Evolutionary conservation across 2,888 invertebrate genomes (phyloP).

Genomic region (Ormyrus pomaceus): DNA sequence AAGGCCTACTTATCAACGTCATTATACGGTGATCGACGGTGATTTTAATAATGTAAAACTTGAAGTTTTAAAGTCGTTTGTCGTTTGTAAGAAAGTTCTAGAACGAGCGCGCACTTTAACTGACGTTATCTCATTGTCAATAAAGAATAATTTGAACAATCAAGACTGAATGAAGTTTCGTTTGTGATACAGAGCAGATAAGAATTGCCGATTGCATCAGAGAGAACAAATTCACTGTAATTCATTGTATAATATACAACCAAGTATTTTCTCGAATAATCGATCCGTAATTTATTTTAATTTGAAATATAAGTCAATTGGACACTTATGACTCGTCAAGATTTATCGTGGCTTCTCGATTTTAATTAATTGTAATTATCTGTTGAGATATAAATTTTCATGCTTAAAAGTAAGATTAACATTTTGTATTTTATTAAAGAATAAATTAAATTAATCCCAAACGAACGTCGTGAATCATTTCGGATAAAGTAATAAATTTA

Average conservation of each 20-base stretch:
- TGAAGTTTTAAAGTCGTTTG: constrained; percentile 26
- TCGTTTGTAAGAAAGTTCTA: constrained; percentile 3
- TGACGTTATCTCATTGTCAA: constrained; percentile 25
- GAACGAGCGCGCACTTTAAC: neutral
- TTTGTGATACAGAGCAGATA: constrained; percentile 18
- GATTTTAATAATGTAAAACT: constrained; percentile 27
- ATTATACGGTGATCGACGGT: constrained; percentile 29
- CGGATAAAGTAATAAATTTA: constrained; percentile 15
- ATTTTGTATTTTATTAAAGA: constrained; percentile 10
- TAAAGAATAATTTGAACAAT: neutral
- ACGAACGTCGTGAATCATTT: neutral
- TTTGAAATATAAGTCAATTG: constrained; percentile 1
- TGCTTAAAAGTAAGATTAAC: constrained; percentile 8
- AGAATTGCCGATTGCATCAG: constrained; percentile 14
- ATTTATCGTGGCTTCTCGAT: constrained; percentile 21
- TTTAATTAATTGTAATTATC: constrained; percentile 26
- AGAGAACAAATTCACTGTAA: constrained; percentile 9
- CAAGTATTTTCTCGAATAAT: neutral
- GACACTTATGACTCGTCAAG: constrained; percentile 12
- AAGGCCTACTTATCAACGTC: constrained; percentile 36
- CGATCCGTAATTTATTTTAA: constrained; percentile 2
- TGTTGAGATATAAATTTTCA: constrained; percentile 9
- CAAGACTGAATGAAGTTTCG: neutral
- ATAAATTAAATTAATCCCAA: constrained; percentile 4
- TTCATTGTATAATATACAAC: constrained; percentile 12